Base-by-base conservation (phyloP, 1,140 invertebrate species). In the Trichonephila inaurata region DNA sequence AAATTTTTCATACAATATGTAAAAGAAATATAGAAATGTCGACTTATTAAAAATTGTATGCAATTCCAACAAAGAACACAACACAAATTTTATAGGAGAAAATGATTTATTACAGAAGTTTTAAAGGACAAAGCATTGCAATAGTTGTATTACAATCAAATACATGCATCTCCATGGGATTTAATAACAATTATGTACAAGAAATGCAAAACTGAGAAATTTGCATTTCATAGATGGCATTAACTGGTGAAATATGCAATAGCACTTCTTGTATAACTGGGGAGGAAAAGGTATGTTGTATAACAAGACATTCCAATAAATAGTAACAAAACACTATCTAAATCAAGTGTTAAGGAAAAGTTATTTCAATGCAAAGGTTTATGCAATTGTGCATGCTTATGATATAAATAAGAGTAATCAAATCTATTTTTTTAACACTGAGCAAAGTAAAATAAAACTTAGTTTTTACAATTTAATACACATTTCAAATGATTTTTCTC, bases 251-350 rank as follows among this genome's bases (percentile, higher is more conserved):
- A 94, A 88, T 94, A 95, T 33, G 91, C 61, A 33, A 95, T 64
- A 24, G 94, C 91, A 83, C 94, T 94, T 94, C 93, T 93, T 24
- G 95, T 94, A 86, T 96, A 95, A 44, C 94, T 94, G 28, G 95
- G 95, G 60, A 96, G 95, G 90, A 95, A 96, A 8, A 95, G 62
- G 83, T 95, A 95, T 51, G 95, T 95, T 14, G 95, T 95, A 83
- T 96, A 96, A 51, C 95, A 92, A 14, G 95, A 94, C 95, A 95
- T 96, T 1, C 95, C 95, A 21, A 95, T 94, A 12, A 95, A 83
- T 7, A 95, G 90, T 24, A 96, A 44, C 60, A 95, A 61, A 40
- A 95, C 33, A 28, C 95, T 94, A 95, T 95, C 95, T 95, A 93
- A 93, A 10, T 69, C 19, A n/a, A 82, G 24, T 44, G 72, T 90